Evolutionary conservation across 2,888 invertebrate species (phyloP), one percentile per base, ranked within the genome.

Genomic region (Cordilura impudica): DNA sequence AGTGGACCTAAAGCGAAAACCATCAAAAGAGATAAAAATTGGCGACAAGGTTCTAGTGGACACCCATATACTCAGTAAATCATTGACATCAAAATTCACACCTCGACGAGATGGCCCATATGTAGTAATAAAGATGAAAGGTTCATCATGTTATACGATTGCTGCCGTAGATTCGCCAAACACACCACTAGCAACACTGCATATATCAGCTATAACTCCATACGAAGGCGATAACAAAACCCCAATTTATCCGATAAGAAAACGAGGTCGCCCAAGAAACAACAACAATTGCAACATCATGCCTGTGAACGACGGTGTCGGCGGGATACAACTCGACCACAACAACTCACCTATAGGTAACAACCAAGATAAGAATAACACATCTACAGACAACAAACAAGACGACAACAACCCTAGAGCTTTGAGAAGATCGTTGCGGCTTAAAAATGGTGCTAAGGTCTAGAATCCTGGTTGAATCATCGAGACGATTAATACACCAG

Each of bases 161-260:
- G 69, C 69, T 26, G 12, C 69, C 31, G 4, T 45, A 18, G n/a
- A 18, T 5, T 0, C 16, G 6, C 67, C 67, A 31, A 43, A 71
- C 29, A 19, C 19, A 19, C 67, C 67, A 19, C 4, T 67, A 10
- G 67, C 61, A 14, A 71, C 71, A 19, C 1, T 31, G 19, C 54
- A 63, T 23, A 18, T 19, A n/a, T 71, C 71, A 12, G 63, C 53
- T 4, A 10, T 71, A 16, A 53, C 43, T 8, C 54, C 31, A 16
- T 72, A 72, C 47, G 54, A 63, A 18, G 63, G 71, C 4, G 29
- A 54, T 19, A 19, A 29, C 2, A 6, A 12, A 18, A 35, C 14
- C 2, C 56, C 72, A 12, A 56, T 72, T 4, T 65, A 72, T 14
- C 72, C 72, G 21, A 71, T 63, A 2, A 19, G 71, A 16, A 71